phyloP scores from a whole-genome alignment of 2,113 vertebrate genomes.

The Leucopsar rothschildi region DNA sequence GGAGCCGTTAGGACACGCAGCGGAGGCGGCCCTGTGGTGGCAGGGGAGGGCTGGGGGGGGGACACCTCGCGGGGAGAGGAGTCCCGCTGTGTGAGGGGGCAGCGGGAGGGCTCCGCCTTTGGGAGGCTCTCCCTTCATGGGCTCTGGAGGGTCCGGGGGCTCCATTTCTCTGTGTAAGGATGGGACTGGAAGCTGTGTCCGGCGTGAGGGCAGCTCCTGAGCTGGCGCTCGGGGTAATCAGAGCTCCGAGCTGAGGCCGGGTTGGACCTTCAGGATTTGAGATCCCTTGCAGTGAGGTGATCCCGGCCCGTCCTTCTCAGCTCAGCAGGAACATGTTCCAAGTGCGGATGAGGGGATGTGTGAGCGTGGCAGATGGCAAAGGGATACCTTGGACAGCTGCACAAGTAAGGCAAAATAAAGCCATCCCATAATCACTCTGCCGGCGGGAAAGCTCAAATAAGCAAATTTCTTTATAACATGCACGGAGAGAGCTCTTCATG shows the following conservation, averaged over 20 bases:
- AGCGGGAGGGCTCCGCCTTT: too few species aligned
- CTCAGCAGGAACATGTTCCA: accelerated
- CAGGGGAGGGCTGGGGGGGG: neutral
- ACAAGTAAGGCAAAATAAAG: neutral
- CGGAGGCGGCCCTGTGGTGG: neutral
- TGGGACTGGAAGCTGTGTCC: neutral
- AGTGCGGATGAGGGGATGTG: neutral
- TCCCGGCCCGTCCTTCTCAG: neutral
- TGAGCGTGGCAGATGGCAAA: neutral
- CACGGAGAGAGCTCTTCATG: neutral
- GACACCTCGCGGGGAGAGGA: too few species aligned
- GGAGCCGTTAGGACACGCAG: neutral
- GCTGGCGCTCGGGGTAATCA: accelerated
- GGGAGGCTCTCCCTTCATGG: too few species aligned
- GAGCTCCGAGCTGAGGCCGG: neutral
- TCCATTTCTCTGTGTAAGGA: neutral
- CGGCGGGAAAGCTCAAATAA: neutral
- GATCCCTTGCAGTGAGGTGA: neutral
- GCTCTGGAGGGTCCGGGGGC: neutral
- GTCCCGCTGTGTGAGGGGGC: neutral
- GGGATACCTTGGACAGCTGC: neutral
- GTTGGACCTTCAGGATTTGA: too few species aligned
- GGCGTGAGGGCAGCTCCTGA: neutral
- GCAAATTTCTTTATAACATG: neutral
- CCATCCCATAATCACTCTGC: neutral